These are phyloP conservation scores for Odobenus rosmarus DNA, from an alignment of 2,113 vertebrate genomes.

Conservation along the genomic window DNA sequence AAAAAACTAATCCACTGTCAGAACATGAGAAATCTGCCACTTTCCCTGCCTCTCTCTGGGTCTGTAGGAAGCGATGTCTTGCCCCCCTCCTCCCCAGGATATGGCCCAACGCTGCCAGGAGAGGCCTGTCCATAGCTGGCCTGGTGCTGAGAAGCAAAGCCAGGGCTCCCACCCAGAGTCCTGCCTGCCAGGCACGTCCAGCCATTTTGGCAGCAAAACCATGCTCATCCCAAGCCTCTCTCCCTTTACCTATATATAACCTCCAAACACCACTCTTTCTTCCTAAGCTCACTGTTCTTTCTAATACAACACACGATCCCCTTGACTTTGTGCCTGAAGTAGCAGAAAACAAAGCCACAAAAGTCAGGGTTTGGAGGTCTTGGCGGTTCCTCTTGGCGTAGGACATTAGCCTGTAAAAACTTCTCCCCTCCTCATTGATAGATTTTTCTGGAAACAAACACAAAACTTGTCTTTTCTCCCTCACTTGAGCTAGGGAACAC, in stretches of 20 bases:
- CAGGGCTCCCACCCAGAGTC: too few relatives aligned
- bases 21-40: background rate
- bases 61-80: background rate
- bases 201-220: background rate
- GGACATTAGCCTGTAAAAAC: constrained; percentile 20
- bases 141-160: background rate
- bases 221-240: background rate
- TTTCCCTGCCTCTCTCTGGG: background rate
- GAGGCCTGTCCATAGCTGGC: background rate
- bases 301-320: background rate
- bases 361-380: background rate
- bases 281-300: background rate
- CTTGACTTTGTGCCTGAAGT: constrained; percentile 22
- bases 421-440: background rate
- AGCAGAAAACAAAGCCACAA: constrained; percentile 22
- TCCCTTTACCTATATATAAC: background rate
- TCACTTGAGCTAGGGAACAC: background rate
- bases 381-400: background rate
- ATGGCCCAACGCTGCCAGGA: background rate
- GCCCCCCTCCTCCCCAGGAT: background rate
- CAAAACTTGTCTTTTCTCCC: background rate
- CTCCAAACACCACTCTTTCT: background rate
- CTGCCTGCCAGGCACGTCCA: background rate
- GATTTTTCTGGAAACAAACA: background rate
- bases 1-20: background rate